phyloP scores from a whole-genome alignment of 2,113 vertebrate genomes.

The Eonycteris spelaea region DNA sequence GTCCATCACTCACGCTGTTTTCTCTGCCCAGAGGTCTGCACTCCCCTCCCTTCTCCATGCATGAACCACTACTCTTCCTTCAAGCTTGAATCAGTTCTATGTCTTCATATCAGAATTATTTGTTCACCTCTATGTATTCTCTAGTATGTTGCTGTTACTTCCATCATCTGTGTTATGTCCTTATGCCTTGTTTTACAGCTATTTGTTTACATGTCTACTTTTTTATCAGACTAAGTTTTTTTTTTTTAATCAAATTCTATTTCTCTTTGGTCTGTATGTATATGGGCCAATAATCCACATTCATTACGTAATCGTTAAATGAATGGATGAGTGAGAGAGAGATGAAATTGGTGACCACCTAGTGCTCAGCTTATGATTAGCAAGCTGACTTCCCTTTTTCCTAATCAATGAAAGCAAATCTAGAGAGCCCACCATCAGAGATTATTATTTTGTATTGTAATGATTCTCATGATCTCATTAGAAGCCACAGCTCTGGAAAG shows the following conservation, averaged over 20 bases:
- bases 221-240: background rate
- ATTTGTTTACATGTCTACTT: background rate
- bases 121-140: background rate
- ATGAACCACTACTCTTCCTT: background rate
- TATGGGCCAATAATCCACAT: background rate
- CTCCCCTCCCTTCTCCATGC: rapidly evolving
- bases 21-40: background rate
- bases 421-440: background rate
- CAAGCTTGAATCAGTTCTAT: background rate
- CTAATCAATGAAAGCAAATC: background rate
- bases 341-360: background rate
- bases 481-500: background rate
- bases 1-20: background rate
- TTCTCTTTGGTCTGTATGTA: background rate
- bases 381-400: background rate
- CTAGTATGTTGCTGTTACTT: background rate
- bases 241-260: background rate
- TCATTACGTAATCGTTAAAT: background rate
- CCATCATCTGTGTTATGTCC: background rate
- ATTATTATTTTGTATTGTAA: background rate
- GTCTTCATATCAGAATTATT: background rate
- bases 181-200: background rate
- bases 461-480: background rate
- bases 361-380: background rate
- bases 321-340: background rate